Evolutionary conservation across 92 coral and sea anemone species (phyloP).

Genomic region (Parazoanthus atlanticus): DNA sequence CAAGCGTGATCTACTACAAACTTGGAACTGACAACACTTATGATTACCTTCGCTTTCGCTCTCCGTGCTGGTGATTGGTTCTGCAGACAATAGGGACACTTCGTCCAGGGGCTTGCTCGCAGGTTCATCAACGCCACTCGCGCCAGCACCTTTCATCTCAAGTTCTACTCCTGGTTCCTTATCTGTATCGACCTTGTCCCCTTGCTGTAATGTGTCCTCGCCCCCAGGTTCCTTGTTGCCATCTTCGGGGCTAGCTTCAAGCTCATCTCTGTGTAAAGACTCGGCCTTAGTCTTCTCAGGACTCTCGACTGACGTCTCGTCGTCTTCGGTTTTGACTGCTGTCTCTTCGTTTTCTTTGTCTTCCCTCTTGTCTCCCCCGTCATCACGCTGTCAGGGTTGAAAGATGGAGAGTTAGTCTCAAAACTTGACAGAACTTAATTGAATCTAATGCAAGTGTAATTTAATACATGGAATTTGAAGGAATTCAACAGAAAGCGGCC

Average conservation of each 20-base stretch:
- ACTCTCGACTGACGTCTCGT: slow-evolving; percentile 22
- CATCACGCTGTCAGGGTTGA: background rate
- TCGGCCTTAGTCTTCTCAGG: slow-evolving; percentile 33
- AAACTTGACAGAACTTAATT: background rate
- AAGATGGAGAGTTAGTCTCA: background rate
- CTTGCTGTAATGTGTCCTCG: slow-evolving; percentile 52
- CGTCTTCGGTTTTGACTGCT: background rate
- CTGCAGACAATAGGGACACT: slow-evolving; percentile 29
- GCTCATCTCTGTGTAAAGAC: slow-evolving; percentile 34
- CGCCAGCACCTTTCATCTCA: background rate
- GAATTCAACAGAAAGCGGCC: too few relatives aligned
- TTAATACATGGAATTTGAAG: background rate
- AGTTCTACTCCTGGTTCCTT: slow-evolving; percentile 32
- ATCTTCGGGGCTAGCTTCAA: background rate
- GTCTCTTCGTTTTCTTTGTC: slow-evolving; percentile 1
- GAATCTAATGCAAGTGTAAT: background rate
- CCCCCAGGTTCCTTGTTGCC: slow-evolving; percentile 23
- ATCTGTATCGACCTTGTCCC: slow-evolving; percentile 59
- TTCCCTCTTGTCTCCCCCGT: background rate
- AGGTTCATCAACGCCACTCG: slow-evolving; percentile 19
- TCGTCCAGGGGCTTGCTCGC: background rate
- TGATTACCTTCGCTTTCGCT: slow-evolving; percentile 24
- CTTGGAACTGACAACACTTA: background rate
- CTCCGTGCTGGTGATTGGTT: slow-evolving; percentile 31
- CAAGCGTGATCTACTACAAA: too few relatives aligned